Evolutionary conservation across 2,797 vertebrate species (phyloP), one percentile per base, ranked within the genome.

Genomic region (Lycodopsis pacificus): DNA sequence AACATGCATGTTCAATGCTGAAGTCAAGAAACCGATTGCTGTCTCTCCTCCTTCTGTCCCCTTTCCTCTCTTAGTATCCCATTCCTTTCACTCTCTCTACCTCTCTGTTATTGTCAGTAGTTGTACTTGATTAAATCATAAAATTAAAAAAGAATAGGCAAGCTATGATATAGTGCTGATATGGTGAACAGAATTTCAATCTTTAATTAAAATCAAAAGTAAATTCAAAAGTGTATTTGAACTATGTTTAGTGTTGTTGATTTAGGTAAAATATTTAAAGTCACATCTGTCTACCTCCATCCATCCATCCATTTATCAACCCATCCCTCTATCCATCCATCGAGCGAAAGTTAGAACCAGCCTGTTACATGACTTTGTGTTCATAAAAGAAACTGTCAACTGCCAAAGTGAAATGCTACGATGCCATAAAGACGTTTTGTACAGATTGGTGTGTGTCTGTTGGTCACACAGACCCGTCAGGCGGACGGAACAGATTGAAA

Each of bases 401-500:
- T 27, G 40, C 54, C 27, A 19, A 32, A 3, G 34, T 72, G 56
- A 88, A 81, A 83, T 59, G 48, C 58, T 32, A 57, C 10, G 20
- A 49, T 49, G 48, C 71, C 68, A 72, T 73, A 65, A 80, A 83
- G 68, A 80, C 56, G 38, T 76, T 34, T 59, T 42, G 64, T 64
- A 74, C 42, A 69, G 51, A 81, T 68, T 49, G 51, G 49, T 72
- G n/a, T 72, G 53, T 72, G 25, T 49, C 7, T 19, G 32, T 32
- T 38, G 14, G 27, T 61, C 2, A 15, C 49, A 44, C 64, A 81
- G 57, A 68, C 42, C 27, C 1, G 0, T 44, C 71, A 70, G 76
- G 54, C 73, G 51, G 36, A 83, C n/a, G 4, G 79, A 62, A 69
- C 68, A 89, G 73, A 86, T 54, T 85, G 66, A 84, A 81, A 73